Percentiles rank a stretch among this genome's conserved stretches.
phyloP scores from a whole-genome alignment of 2,888 invertebrate species.

The Psylliodes chrysocephalus region DNA sequence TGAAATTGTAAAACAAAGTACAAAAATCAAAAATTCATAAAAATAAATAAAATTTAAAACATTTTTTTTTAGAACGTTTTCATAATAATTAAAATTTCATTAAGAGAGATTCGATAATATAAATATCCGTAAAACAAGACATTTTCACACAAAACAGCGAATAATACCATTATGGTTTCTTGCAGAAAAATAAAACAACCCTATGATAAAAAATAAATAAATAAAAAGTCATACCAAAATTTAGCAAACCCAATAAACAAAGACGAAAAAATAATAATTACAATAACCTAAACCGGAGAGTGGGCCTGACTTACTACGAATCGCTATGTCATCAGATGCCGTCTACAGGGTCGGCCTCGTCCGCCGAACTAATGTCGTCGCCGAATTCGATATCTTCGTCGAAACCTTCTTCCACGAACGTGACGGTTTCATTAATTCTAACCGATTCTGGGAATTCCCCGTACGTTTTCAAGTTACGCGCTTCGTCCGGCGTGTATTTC shows the following conservation, averaged over 20 bases:
- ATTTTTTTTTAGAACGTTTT: too few relatives aligned
- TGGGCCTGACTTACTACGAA: slow-evolving; percentile 27
- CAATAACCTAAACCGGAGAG: too few relatives aligned
- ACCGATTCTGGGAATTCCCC: slow-evolving; percentile 99
- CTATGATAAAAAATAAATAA: too few relatives aligned
- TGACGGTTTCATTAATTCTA: slow-evolving; percentile 96
- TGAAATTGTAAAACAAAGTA: too few relatives aligned
- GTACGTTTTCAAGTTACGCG: slow-evolving; percentile 97
- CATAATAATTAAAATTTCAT: too few relatives aligned
- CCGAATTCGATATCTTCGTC: slow-evolving; percentile 98
- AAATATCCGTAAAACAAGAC: too few relatives aligned
- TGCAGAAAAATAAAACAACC: background rate
- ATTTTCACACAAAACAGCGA: background rate
- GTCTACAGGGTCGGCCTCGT: slow-evolving; percentile 76
- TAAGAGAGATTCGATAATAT: too few relatives aligned
- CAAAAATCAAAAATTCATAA: too few relatives aligned
- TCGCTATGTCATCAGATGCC: slow-evolving; percentile 49
- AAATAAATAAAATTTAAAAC: too few relatives aligned
- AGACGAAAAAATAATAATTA: slow-evolving; percentile 6
- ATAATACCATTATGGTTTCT: background rate
- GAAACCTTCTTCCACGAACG: slow-evolving; percentile 92
- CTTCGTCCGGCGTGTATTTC: slow-evolving; percentile 99
- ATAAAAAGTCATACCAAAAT: slow-evolving; percentile 15
- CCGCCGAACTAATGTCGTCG: slow-evolving; percentile 92
- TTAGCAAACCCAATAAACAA: slow-evolving; percentile 7